Percentiles rank a stretch among this genome's conserved stretches.
These are phyloP conservation scores for Theodoxus fluviatilis DNA, from an alignment of 2,888 invertebrate species.

Conservation along the genomic window DNA sequence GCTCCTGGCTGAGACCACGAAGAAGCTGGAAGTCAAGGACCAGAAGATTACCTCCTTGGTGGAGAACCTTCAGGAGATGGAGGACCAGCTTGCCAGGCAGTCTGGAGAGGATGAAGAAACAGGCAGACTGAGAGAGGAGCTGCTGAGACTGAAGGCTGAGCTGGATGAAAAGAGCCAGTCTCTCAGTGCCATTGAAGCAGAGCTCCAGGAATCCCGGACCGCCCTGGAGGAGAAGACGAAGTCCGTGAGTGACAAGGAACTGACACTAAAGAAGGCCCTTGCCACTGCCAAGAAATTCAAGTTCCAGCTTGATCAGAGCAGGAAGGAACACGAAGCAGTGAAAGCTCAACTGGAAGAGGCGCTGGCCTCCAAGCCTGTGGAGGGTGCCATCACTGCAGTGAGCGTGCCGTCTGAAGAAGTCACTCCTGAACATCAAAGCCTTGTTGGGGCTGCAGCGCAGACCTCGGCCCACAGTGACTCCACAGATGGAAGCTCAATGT, in stretches of 20 bases:
- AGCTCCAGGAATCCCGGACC: no score
- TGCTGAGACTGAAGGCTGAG: constrained; percentile 24
- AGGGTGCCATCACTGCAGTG: background rate
- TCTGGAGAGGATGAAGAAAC: constrained; percentile 32
- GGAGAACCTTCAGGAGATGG: constrained; percentile 55
- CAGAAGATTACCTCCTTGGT: constrained; percentile 47
- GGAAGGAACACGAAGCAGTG: constrained; percentile 29
- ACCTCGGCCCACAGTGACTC: no score
- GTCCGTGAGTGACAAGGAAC: constrained; percentile 42
- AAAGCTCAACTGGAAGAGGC: constrained; percentile 16
- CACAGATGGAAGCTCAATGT: no score
- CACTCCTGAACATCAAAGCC: no score
- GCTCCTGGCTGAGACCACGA: constrained; percentile 15
- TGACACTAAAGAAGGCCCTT: constrained; percentile 50
- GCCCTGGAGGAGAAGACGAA: constrained; percentile 24
- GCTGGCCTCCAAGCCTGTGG: background rate
- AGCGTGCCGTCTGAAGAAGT: no score
- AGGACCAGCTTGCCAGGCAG: constrained; percentile 44
- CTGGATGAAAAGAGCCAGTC: constrained; percentile 11
- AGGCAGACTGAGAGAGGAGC: constrained; percentile 15
- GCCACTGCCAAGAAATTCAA: constrained; percentile 58
- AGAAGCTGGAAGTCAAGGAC: constrained; percentile 40
- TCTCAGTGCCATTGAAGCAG: no score
- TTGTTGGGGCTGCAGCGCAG: no score
- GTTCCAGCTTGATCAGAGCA: constrained; percentile 45